phyloP scores from a whole-genome alignment of 2,888 invertebrate species.

The Ischnus inquisitorius region DNA sequence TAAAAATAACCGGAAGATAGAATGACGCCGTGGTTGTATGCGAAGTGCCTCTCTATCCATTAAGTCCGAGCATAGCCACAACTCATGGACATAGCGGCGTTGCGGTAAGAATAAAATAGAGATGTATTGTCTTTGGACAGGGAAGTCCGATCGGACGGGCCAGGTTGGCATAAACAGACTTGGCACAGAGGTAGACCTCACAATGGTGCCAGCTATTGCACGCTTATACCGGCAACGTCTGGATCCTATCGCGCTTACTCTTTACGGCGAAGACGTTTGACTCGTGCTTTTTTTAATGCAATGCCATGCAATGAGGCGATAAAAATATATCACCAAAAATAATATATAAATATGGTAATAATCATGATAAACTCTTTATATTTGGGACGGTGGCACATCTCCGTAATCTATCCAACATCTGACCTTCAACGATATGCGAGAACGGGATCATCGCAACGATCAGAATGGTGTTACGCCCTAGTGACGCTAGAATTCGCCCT shows the following conservation, averaged over 20 bases:
- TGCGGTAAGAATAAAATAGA: conserved; percentile 78
- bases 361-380: too few species aligned
- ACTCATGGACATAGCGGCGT: conserved; percentile 60
- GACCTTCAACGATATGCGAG: too few species aligned
- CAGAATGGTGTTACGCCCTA: too few species aligned
- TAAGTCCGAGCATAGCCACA: conserved; percentile 41
- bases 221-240: conserved; percentile 57
- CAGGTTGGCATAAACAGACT: conserved; percentile 60
- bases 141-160: conserved; percentile 71
- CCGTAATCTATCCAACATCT: too few species aligned
- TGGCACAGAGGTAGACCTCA: conserved; percentile 29
- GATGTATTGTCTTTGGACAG: conserved; percentile 80
- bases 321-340: neutral
- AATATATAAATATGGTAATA: neutral
- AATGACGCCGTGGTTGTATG: conserved; percentile 51
- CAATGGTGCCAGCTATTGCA: conserved; percentile 76
- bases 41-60: conserved; percentile 72
- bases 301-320: neutral
- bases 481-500: too few species aligned
- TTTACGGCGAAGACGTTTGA: conserved; percentile 30
- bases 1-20: conserved; percentile 27
- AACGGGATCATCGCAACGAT: too few species aligned
- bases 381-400: too few species aligned
- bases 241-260: conserved; percentile 36
- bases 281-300: neutral